Percentiles rank a stretch among this genome's conserved stretches.
phyloP scores from a whole-genome alignment of 2,888 invertebrate genomes.

The Metallyticus violacea region DNA sequence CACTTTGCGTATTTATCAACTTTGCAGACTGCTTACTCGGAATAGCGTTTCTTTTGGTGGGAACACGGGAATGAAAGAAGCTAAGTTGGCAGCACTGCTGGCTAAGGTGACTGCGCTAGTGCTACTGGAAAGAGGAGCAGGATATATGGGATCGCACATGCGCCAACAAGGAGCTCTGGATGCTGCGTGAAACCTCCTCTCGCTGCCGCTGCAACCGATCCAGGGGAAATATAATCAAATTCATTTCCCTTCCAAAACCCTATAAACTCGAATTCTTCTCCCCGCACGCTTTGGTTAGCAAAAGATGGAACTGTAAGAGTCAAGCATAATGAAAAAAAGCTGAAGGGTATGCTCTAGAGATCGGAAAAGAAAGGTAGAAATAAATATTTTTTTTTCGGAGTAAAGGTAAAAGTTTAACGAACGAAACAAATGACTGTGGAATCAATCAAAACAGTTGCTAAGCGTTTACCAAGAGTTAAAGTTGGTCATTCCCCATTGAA shows the following conservation, averaged over 20 bases:
- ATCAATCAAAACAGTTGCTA: not conserved
- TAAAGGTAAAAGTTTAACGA: not conserved
- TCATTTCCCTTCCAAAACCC: not conserved
- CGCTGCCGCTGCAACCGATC: not conserved
- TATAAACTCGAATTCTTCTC: not conserved
- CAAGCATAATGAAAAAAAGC: not conserved
- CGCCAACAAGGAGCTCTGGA: not conserved
- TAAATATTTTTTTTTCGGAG: not conserved
- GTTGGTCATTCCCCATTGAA: not conserved
- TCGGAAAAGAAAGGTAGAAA: not conserved
- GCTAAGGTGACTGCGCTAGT: not conserved
- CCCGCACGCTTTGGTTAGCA: not conserved
- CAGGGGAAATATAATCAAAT: not conserved
- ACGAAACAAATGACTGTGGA: not conserved
- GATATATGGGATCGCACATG: not conserved
- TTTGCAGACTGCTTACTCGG: not conserved
- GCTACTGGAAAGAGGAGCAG: not conserved
- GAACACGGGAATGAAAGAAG: not conserved
- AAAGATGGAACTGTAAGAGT: not conserved
- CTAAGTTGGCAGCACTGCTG: not conserved
- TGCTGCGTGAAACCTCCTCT: not conserved
- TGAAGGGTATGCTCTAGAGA: not conserved
- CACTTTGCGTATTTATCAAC: not conserved
- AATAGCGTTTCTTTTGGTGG: not conserved
- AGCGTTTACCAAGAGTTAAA: not conserved